These are phyloP conservation scores for Psettodes erumei DNA, from an alignment of 2,113 vertebrate genomes.

Conservation along the genomic window DNA sequence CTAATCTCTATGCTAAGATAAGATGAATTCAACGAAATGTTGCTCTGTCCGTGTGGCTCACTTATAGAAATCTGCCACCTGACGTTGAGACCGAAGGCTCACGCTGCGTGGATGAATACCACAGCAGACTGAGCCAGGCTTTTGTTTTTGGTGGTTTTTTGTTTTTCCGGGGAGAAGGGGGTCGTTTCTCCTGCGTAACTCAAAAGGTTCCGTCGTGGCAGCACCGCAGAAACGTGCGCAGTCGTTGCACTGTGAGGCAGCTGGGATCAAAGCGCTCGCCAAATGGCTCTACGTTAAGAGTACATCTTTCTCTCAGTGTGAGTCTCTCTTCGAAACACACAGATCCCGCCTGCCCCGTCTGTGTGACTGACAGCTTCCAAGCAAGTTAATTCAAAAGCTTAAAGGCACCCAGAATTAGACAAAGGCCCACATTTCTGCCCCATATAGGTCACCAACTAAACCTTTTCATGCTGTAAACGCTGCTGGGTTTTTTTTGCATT, in stretches of 20 bases:
- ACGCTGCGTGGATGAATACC: slow-evolving; percentile 8
- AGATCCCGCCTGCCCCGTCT: slow-evolving; percentile 26
- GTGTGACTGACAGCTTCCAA: slow-evolving; percentile 54
- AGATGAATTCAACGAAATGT: not conserved
- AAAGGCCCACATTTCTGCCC: slow-evolving; percentile 45
- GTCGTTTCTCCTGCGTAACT: slow-evolving; percentile 17
- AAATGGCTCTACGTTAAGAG: slow-evolving; percentile 50
- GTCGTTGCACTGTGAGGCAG: slow-evolving; percentile 7
- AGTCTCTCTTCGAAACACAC: slow-evolving; percentile 25
- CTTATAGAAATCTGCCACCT: slow-evolving; percentile 11
- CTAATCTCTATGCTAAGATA: slow-evolving; percentile 7
- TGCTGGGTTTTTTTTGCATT: slow-evolving; percentile 43
- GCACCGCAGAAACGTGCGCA: not conserved
- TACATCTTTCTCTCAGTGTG: slow-evolving; percentile 20
- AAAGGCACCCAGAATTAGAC: slow-evolving; percentile 51
- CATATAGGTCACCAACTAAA: slow-evolving; percentile 52
- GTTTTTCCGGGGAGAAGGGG: too few species aligned
- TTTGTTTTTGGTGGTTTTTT: too few species aligned
- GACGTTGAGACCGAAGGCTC: slow-evolving; percentile 17
- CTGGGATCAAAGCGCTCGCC: slow-evolving; percentile 49
- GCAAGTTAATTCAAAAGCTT: slow-evolving; percentile 48
- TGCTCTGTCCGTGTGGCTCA: not conserved
- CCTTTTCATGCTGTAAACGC: slow-evolving; percentile 31
- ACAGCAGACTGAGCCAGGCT: slow-evolving; percentile 18
- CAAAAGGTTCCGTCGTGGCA: slow-evolving; percentile 32